Evolutionary conservation across 2,888 invertebrate genomes (phyloP), one percentile per base, ranked within the genome.

Genomic region (Macrosoma leucophasiata): DNA sequence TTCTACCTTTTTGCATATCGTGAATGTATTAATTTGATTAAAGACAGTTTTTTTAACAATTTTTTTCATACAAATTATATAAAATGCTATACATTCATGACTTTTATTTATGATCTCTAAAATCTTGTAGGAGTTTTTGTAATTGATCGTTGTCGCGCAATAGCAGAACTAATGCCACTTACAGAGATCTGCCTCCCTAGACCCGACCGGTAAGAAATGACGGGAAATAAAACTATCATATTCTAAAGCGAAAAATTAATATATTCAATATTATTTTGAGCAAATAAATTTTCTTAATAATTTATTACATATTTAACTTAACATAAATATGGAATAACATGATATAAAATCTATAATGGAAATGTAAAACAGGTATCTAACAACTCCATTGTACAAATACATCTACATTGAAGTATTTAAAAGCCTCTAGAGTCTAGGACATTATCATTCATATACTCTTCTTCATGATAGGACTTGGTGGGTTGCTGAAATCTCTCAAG

Each of bases 331-430:
- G 74, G 74, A 78, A 78, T 78, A 84, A 81, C 79, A 73, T 63
- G 62, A 69, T 78, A 81, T 81, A 84, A 84, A 84, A 81, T 78
- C 76, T 81, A 78, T 62, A 69, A 70, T 78, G 78, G 76, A 78
- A 79, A 76, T 77, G 77, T 78, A 71, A 77, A 74, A 76, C 72
- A 77, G 75, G 77, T 77, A 73, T 72, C 75, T 74, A 78, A 62
- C 36, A 36, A 33, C 32, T 50, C 48, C 60, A 68, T 64, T 56
- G 61, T 61, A 57, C 43, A 57, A 52, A 55, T 62, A n/a, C n/a
- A n/a, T 57, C 55, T 55, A 48, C 51, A 58, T 64, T 58, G 62
- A 60, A 30, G 24, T 29, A 25, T 36, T 26, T 26, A 61, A 63
- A 60, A 72, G 72, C 73, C 73, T 73, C 68, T 65, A 58, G 45